Base-by-base conservation (phyloP, 2,113 vertebrate species). In the Gallinago jamesoni region DNA sequence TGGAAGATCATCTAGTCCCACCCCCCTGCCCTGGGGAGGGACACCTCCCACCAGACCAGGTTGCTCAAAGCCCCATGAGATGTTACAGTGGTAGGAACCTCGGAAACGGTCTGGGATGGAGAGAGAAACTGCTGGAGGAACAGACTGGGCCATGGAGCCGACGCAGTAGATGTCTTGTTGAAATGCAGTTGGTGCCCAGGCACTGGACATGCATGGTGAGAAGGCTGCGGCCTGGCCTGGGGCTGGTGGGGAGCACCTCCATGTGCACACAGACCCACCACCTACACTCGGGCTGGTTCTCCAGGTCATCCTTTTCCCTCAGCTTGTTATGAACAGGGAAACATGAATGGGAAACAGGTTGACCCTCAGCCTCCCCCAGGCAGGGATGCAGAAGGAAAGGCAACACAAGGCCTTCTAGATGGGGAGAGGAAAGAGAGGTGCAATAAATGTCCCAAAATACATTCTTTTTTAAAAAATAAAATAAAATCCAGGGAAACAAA, bases 1-100 rank as follows among this genome's bases (percentile, higher is more conserved):
- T 30, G 53, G 53, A 55, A 30, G 28, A 55, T 55, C 53, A 30
- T 55, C 53, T 55, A 30, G 28, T 55, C 53, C 28, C 53, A 18
- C 28, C 16, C 53, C 53, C 28, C 15, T 55, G 27, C 53, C 53
- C 53, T 55, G 53, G 14, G 53, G 3, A 55, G 28, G 28, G 53
- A 30, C 53, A 55, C 53, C 53, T 55, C 53, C 16, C 53, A 55
- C 16, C 16, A 19, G 53, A 55, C 16, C 53, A 55, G 53, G 28
- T 55, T 55, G 53, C 28, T 55, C 28, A 4, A 55, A 55, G 53
- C 16, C 53, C 28, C 28, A 18, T 55, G 6, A 82, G 92, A 87
- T 92, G 69, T 62, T 87, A 3, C 39, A 55, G 69, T 83, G 86
- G 63, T 64, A 80, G 52, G 60, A 81, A 19, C 72, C 83, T 94